These are phyloP conservation scores for Gambelia wislizenii DNA, from an alignment of 2,797 vertebrate species.

Conservation along the genomic window DNA sequence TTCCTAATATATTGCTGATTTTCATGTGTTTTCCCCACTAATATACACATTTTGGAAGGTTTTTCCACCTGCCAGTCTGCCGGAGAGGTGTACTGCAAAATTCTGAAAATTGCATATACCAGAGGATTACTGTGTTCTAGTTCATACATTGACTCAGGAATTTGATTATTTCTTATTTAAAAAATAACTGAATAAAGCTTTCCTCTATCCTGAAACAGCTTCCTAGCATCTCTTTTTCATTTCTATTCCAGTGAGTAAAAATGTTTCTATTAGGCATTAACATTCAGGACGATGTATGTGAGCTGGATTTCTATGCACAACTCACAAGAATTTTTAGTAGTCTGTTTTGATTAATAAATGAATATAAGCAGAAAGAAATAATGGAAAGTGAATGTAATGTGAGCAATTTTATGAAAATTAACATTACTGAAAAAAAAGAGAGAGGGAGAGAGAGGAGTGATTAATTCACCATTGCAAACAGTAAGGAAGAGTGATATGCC, in stretches of 20 bases:
- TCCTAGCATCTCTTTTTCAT: background rate
- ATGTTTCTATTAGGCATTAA: background rate
- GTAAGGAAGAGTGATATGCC: background rate
- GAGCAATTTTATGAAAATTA: conserved; percentile 11
- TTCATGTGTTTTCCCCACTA: background rate
- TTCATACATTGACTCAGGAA: background rate
- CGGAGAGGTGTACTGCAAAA: background rate
- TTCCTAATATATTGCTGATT: background rate
- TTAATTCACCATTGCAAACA: background rate
- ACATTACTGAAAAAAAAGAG: background rate
- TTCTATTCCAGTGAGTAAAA: background rate
- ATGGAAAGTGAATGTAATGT: background rate
- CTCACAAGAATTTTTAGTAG: background rate
- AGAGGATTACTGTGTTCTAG: background rate
- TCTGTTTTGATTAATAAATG: conserved; percentile 3
- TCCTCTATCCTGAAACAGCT: background rate
- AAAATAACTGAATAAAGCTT: background rate
- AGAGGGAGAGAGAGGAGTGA: background rate
- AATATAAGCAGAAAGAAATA: background rate
- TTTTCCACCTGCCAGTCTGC: background rate
- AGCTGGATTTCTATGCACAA: background rate
- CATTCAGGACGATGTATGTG: background rate
- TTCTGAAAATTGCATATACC: background rate
- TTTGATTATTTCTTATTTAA: background rate
- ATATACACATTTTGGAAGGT: background rate